These are phyloP conservation scores for Arctia plantaginis DNA, from an alignment of 2,888 invertebrate species.

Conservation along the genomic window DNA sequence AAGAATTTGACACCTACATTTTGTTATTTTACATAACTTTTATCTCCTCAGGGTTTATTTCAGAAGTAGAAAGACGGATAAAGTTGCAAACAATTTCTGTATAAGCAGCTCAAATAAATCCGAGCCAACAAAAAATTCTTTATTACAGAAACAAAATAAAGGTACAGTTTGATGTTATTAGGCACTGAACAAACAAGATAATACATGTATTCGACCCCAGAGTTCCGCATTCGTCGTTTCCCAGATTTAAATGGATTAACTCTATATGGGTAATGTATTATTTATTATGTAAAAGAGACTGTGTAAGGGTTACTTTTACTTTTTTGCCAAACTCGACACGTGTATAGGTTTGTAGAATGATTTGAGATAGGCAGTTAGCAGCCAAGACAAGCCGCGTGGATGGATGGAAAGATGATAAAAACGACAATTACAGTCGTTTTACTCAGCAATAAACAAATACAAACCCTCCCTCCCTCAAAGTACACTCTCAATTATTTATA, in stretches of 20 bases:
- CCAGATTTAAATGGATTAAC: conserved; percentile 50
- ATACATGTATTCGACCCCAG: conserved; percentile 40
- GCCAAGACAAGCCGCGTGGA: background rate
- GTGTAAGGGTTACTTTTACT: conserved; percentile 29
- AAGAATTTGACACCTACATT: background rate
- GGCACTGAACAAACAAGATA: conserved; percentile 49
- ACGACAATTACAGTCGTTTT: background rate
- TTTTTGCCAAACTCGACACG: conserved; percentile 23
- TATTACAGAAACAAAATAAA: conserved; percentile 30
- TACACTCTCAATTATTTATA: background rate
- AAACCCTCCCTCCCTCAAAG: background rate
- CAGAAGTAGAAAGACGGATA: background rate
- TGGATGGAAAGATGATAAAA: too few relatives aligned
- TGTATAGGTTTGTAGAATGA: conserved; percentile 15
- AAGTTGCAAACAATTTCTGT: conserved; percentile 18
- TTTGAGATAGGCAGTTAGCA: conserved; percentile 7
- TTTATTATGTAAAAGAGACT: conserved; percentile 35
- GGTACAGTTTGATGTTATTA: conserved; percentile 36
- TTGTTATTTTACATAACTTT: background rate
- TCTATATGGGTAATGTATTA: conserved; percentile 41
- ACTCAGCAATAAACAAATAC: background rate
- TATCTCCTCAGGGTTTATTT: background rate
- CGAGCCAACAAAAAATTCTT: conserved; percentile 22
- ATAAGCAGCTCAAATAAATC: conserved; percentile 13
- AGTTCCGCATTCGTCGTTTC: conserved; percentile 34